Percentiles rank a stretch among this genome's conserved stretches.
Conservation (phyloP, 2,888 invertebrate genomes). For the Ennomos fuscantarius region DNA sequence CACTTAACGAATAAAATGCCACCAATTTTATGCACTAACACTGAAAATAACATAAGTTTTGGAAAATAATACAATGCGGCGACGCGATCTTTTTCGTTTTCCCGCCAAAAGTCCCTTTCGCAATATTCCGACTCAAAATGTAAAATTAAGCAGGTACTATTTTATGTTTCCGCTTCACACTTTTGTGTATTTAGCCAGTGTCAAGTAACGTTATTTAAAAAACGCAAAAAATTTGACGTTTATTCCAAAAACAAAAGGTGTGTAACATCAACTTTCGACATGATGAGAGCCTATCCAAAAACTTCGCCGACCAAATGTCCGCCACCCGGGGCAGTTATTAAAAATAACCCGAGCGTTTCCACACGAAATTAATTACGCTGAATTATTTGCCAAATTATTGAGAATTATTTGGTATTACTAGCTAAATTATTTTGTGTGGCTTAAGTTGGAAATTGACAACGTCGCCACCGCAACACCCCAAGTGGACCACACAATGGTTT, state of each 20-base stretch:
- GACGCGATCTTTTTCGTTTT: too few relatives aligned
- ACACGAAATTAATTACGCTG: constrained; percentile 33
- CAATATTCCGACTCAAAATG: too few relatives aligned
- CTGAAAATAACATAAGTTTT: too few relatives aligned
- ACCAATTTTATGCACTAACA: too few relatives aligned
- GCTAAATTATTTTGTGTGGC: constrained; percentile 24
- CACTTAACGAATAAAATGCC: too few relatives aligned
- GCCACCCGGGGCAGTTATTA: constrained; percentile 39
- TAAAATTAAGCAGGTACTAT: too few relatives aligned
- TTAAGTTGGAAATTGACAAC: constrained; percentile 35
- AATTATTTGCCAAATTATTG: constrained; percentile 34
- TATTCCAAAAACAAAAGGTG: constrained; percentile 30
- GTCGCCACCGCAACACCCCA: constrained; percentile 32
- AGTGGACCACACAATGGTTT: constrained; percentile 38
- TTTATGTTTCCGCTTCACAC: too few relatives aligned
- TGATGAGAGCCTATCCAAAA: constrained; percentile 31
- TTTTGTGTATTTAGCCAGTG: too few relatives aligned
- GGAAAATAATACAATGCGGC: too few relatives aligned
- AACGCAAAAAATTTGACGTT: neutral
- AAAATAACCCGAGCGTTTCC: constrained; percentile 37
- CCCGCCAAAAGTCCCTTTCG: too few relatives aligned
- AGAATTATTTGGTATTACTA: constrained; percentile 14
- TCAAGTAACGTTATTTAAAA: too few relatives aligned
- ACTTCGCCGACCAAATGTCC: constrained; percentile 43
- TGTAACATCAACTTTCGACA: constrained; percentile 29